These are phyloP conservation scores for Bos indicus DNA, from an alignment of 2,113 vertebrate species.

Conservation along the genomic window DNA sequence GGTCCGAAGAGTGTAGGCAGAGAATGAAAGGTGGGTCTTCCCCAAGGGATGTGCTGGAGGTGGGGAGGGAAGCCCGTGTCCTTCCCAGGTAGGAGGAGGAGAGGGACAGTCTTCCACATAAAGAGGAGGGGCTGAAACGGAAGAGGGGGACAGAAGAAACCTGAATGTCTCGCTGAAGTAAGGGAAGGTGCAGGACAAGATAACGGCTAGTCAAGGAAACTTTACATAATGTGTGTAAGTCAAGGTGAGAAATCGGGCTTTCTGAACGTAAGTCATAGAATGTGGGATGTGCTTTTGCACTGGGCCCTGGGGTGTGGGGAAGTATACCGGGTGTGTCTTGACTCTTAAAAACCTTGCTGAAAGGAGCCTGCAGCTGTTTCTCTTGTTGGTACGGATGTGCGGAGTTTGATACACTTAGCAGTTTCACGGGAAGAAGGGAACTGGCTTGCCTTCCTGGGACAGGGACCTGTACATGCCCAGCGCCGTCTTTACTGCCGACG, in stretches of 20 bases:
- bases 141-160: not conserved
- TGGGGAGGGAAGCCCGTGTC: accelerated
- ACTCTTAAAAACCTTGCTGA: not conserved
- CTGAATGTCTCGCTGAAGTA: not conserved
- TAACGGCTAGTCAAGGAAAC: not conserved
- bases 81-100: not conserved
- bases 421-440: not conserved
- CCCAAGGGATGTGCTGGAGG: accelerated
- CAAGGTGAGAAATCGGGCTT: no score
- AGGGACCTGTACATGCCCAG: not conserved
- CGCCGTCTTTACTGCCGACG: no score
- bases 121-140: not conserved
- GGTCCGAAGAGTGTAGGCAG: accelerated
- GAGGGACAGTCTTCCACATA: accelerated
- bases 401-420: not conserved
- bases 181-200: not conserved
- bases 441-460: not conserved
- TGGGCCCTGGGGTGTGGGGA: not conserved
- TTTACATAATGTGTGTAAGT: not conserved
- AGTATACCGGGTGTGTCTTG: not conserved
- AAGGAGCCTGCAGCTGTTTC: not conserved
- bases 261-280: not conserved
- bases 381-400: not conserved
- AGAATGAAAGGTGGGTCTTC: accelerated
- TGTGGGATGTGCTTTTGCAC: not conserved